A percentile compares a stretch with the other conserved stretches of the same genome.
These are phyloP conservation scores for Pachydiplax longipennis DNA, from an alignment of 2,888 invertebrate genomes.

Conservation along the genomic window DNA sequence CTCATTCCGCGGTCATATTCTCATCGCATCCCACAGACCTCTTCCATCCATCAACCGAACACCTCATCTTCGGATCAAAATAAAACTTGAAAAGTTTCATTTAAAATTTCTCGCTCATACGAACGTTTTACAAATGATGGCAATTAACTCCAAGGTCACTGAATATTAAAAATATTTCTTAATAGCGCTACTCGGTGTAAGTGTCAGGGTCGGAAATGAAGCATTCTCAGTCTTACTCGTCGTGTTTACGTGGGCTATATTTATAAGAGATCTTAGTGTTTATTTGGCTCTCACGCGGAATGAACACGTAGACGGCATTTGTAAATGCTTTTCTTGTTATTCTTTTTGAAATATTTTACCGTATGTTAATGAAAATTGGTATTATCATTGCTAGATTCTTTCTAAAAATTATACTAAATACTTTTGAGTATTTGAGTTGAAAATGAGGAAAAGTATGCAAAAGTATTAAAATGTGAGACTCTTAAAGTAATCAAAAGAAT, in stretches of 20 bases:
- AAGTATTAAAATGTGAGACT: too few species aligned
- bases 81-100: slow-evolving; percentile 41
- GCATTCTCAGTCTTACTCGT: not conserved
- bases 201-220: not conserved
- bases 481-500: too few species aligned
- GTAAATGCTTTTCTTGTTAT: too few species aligned
- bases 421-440: too few species aligned
- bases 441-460: too few species aligned
- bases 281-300: not conserved
- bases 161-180: slow-evolving; percentile 36
- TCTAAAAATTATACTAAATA: too few species aligned
- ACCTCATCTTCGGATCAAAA: slow-evolving; percentile 43
- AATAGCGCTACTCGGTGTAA: slow-evolving; percentile 27
- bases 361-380: too few species aligned
- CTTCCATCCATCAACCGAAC: slow-evolving; percentile 41
- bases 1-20: slow-evolving; percentile 43
- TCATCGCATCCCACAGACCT: slow-evolving; percentile 12
- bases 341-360: too few species aligned
- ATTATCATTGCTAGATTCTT: too few species aligned
- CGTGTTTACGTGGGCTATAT: not conserved
- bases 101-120: slow-evolving; percentile 41
- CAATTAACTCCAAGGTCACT: slow-evolving; percentile 41
- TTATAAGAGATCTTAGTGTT: not conserved
- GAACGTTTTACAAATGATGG: slow-evolving; percentile 40
- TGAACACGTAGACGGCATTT: too few species aligned